Evolutionary conservation across 1,140 invertebrate species (phyloP).

Genomic region (Bombus waltoni): DNA sequence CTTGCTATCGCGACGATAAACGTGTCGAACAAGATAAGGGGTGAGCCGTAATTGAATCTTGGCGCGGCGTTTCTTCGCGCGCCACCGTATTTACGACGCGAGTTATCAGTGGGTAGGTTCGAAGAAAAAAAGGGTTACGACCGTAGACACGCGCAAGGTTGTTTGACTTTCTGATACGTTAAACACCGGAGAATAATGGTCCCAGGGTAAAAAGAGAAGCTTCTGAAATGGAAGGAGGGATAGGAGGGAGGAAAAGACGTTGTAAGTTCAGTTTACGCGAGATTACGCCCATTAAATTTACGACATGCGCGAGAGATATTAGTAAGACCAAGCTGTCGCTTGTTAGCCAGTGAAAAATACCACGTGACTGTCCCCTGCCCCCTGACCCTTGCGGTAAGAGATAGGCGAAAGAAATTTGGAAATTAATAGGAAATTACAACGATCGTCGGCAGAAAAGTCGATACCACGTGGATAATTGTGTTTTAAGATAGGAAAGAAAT

Average conservation of each 20-base stretch:
- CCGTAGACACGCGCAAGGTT: not conserved
- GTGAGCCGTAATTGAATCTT: slow-evolving; percentile 26
- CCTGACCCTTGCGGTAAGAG: not conserved
- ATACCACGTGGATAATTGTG: no score
- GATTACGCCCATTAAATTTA: slow-evolving; percentile 41
- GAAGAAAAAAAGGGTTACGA: slow-evolving; percentile 1
- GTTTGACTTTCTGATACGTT: slow-evolving; percentile 24
- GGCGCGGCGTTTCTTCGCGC: not conserved
- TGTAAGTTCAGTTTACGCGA: slow-evolving; percentile 26
- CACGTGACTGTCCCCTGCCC: not conserved
- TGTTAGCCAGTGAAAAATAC: slow-evolving; percentile 45
- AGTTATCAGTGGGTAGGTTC: slow-evolving; percentile 4
- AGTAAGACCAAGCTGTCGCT: slow-evolving; percentile 17
- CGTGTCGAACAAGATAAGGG: slow-evolving; percentile 24
- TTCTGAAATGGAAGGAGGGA: not conserved
- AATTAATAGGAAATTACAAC: not conserved
- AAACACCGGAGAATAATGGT: slow-evolving; percentile 26
- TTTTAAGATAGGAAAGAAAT: no score
- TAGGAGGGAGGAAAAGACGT: not conserved
- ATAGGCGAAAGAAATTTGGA: not conserved
- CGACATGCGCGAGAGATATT: slow-evolving; percentile 45
- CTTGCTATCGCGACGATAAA: slow-evolving; percentile 1
- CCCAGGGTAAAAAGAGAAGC: slow-evolving; percentile 13
- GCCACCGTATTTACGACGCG: not conserved
- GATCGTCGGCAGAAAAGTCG: no score